These are phyloP conservation scores for Maccullochella peelii DNA, from an alignment of 2,113 vertebrate genomes.

Conservation along the genomic window DNA sequence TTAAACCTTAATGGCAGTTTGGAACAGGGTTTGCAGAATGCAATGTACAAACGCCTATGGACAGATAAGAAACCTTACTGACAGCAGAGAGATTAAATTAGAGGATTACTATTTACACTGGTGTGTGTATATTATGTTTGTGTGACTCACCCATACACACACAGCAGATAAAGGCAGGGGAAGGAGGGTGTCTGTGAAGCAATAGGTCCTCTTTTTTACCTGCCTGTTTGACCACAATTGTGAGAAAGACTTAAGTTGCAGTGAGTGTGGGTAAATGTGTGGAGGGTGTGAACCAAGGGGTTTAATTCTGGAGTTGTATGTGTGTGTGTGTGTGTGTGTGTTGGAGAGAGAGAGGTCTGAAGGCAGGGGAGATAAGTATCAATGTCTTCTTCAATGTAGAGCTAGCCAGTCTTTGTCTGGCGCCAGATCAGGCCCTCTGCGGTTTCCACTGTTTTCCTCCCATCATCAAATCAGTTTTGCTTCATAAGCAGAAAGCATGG, in stretches of 20 bases:
- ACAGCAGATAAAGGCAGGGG: constrained; percentile 49
- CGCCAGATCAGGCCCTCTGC: constrained; percentile 79
- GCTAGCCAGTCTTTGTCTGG: constrained; percentile 71
- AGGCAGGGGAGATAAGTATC: constrained; percentile 82
- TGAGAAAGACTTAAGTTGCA: constrained; percentile 76
- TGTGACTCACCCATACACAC: constrained; percentile 15
- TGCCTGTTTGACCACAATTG: constrained; percentile 81
- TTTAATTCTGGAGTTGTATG: constrained; percentile 57
- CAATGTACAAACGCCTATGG: constrained; percentile 8
- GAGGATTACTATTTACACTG: constrained; percentile 37
- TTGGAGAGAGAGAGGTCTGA: constrained; percentile 50
- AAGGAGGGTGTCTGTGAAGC: constrained; percentile 72
- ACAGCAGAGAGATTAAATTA: constrained; percentile 30
- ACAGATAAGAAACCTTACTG: constrained; percentile 28
- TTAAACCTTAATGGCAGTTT: constrained; percentile 20
- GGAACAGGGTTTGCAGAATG: not conserved
- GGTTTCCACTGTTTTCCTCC: constrained; percentile 80
- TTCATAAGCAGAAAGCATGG: constrained; percentile 83
- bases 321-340: constrained; percentile 29
- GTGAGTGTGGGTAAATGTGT: constrained; percentile 36
- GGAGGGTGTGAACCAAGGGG: constrained; percentile 46
- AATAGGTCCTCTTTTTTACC: constrained; percentile 63
- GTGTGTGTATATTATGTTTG: constrained; percentile 18
- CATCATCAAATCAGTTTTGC: constrained; percentile 84
- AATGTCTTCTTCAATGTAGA: too few species aligned